Evolutionary conservation across 35 echinoderm and acorn worm species (phyloP).

Genomic region (Strongylocentrotus purpuratus): DNA sequence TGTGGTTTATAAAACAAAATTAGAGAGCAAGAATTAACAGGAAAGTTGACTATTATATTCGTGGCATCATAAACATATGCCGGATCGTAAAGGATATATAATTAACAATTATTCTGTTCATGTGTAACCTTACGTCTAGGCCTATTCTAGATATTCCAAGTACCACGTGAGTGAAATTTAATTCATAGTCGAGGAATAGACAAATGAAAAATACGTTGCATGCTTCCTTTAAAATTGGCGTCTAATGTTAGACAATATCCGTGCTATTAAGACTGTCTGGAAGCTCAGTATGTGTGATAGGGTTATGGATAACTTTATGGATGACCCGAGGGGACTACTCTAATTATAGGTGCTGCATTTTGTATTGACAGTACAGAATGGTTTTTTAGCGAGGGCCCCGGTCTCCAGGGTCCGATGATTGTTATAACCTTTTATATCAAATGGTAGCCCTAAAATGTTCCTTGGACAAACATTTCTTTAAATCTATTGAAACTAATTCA

Average conservation of each 20-base stretch:
- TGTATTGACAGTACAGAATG: background rate
- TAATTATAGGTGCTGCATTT: background rate
- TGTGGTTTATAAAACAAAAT: too few species aligned
- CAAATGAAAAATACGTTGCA: background rate
- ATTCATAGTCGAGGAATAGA: background rate
- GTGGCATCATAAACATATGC: too few species aligned
- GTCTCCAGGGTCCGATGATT: background rate
- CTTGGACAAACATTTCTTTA: too few species aligned
- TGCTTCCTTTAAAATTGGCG: background rate
- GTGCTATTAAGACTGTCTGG: background rate
- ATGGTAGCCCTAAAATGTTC: background rate
- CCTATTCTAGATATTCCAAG: too few species aligned
- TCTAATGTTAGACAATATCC: constrained; percentile 2
- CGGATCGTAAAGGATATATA: too few species aligned
- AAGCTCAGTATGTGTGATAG: background rate
- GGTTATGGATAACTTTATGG: background rate
- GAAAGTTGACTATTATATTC: too few species aligned
- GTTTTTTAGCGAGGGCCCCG: background rate
- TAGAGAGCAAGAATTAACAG: too few species aligned
- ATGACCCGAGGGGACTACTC: background rate
- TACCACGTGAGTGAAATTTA: background rate
- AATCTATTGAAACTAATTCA: background rate
- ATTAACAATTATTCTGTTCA: too few species aligned
- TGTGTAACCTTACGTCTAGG: too few species aligned
- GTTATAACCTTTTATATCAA: background rate